A percentile compares a stretch with the other conserved stretches of the same genome.
Evolutionary conservation across 2,888 invertebrate genomes (phyloP).

Genomic region (Andrena bicolor): DNA sequence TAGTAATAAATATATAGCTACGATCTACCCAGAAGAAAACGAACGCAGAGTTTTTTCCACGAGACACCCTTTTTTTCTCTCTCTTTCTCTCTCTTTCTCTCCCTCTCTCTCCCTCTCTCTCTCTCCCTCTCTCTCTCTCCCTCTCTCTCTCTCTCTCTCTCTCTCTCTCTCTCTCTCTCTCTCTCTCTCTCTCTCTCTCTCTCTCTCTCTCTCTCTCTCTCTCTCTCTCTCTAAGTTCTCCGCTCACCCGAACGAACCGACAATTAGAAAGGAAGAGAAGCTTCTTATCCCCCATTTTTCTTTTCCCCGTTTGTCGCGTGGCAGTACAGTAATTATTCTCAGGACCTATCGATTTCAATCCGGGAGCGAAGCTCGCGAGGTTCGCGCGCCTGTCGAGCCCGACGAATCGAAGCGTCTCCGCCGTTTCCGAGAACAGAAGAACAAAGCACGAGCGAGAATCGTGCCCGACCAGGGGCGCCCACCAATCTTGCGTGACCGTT

Average conservation of each 20-base stretch:
- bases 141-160: not conserved
- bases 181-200: not conserved
- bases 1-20: slow-evolving; percentile 62
- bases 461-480: not conserved
- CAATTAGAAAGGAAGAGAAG: not conserved
- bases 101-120: not conserved
- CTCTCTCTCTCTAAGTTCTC: not conserved
- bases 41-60: slow-evolving; percentile 29
- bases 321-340: slow-evolving; percentile 64
- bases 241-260: not conserved
- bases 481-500: slow-evolving; percentile 12
- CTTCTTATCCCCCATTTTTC: not conserved
- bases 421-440: not conserved
- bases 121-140: not conserved
- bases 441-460: no score
- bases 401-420: slow-evolving; percentile 21
- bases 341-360: slow-evolving; percentile 66
- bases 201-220: not conserved
- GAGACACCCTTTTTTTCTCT: slow-evolving; percentile 28
- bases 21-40: slow-evolving; percentile 41
- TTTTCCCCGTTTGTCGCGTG: slow-evolving; percentile 36
- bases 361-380: slow-evolving; percentile 36
- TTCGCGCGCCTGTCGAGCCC: slow-evolving; percentile 7
- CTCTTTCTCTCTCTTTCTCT: no score
- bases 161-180: not conserved